Base-by-base conservation (phyloP, 2,113 vertebrate genomes). In the Brienomyrus longianalis region DNA sequence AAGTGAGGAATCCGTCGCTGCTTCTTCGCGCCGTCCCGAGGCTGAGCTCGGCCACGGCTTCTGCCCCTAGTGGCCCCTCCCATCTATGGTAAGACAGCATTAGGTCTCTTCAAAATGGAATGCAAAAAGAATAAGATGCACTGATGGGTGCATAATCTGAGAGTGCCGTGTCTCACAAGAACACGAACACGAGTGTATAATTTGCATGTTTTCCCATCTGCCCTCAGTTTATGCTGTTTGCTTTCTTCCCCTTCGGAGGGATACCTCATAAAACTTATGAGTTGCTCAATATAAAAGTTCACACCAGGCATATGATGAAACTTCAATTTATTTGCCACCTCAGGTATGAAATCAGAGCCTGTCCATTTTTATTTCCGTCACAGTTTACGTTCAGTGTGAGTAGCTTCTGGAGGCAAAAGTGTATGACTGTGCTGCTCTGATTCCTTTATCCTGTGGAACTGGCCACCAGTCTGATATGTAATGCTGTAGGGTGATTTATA, bases 1-100 rank as follows among this genome's bases (percentile, higher is more conserved):
- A 94, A 94, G 90, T 50, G 93, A 91, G 93, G 94, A 95, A 94
- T 94, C 93, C 91, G 59, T 91, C 87, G 88, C 91, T 93, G 92
- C 92, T 94, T 92, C 35, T 94, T 93, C 92, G 92, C 92, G 89
- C 90, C 88, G 89, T 88, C 88, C 45, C 5, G 70, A 83, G 89
- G 83, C 89, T 93, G 93, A 94, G 50, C 87, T 1, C 13, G 48
- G 93, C 93, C 93, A 94, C 88, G 43, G n/a, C 45, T 19, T 19
- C 35, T 11, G 2, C 90, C 90, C 92, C 56, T 90, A 92, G 92
- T 87, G 86, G 85, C 86, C 92, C 92, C 93, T 92, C 91, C 92
- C 90, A 84, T 89, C 21, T 91, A 90, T 89, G 70, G 1, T 59
- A 91, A 91, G 91, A 89, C 48, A 4, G 27, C 23, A 90, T 91